Base-by-base conservation (phyloP, 2,113 vertebrate genomes). In the Tetrao urogallus region DNA sequence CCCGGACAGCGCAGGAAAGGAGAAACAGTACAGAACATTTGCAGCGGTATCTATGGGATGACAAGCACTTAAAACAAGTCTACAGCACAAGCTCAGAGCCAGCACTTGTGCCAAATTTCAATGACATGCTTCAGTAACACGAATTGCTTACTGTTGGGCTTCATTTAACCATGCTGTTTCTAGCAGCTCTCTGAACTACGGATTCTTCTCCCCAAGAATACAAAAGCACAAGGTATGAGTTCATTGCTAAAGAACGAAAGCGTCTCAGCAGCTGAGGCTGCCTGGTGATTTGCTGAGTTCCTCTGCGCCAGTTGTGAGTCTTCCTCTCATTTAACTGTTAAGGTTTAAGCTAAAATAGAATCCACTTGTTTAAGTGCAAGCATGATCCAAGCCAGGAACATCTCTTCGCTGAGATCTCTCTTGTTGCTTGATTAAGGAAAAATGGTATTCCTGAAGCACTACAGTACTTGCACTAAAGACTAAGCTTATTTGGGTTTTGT, bases 221-320 rank as follows among this genome's bases (percentile, higher is more conserved):
- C 84, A 94, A 91, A 95, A 95, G 50, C 75, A 80, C 82, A 96
- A 93, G 93, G 95, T 94, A 97, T 96, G 92, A 91, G 90, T 96
- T 97, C 91, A 93, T 32, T 94, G 89, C 94, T 93, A 92, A 96
- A 95, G 95, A 94, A 97, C 16, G 72, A 96, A 94, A 96, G 74
- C 81, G 71, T 82, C 89, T 95, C 91, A 47, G 86, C 92, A 88
- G 94, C 92, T 36, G 72, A 94, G 81, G 83, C 90, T 93, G 88
- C 76, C 70, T 95, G 91, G 70, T 92, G 87, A 94, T 92, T 93
- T 88, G 85, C 86, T 95, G 64, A 92, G 56, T 70, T 81, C 67
- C 67, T 93, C 85, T 82, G 72, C 42, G 32, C 94, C 89, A 91
- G 54, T 92, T 85, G 30, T 19, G 52, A 92, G 83, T 86, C 93